phyloP scores from a whole-genome alignment of 2,113 vertebrate species.

The Pelodiscus sinensis region DNA sequence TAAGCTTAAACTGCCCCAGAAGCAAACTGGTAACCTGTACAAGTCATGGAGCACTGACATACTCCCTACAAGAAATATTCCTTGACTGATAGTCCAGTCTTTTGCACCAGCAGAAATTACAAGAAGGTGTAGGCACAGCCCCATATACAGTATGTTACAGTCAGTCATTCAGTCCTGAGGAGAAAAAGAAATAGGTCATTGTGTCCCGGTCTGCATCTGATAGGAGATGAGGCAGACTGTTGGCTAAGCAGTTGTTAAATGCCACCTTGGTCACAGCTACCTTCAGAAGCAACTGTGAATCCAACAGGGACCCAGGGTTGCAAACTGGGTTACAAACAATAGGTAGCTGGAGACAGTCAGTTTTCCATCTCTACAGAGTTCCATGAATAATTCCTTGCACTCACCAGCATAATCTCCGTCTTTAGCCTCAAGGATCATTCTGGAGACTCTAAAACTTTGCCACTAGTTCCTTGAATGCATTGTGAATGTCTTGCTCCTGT shows the following conservation, averaged over 20 bases:
- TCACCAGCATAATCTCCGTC: neutral
- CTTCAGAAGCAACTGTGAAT: slow-evolving; percentile 22
- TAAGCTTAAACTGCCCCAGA: neutral
- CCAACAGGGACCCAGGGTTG: neutral
- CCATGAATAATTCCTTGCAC: fast-evolving
- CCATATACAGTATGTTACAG: neutral
- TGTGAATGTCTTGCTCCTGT: neutral
- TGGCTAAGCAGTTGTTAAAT: neutral
- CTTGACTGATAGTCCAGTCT: neutral
- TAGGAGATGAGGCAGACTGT: slow-evolving; percentile 3
- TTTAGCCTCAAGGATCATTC: neutral
- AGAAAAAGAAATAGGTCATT: neutral
- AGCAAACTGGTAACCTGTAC: neutral
- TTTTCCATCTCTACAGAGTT: neutral
- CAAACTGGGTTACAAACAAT: neutral
- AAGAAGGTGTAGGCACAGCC: neutral
- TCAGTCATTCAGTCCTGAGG: neutral
- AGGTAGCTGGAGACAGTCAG: neutral
- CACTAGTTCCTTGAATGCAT: neutral
- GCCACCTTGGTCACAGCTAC: slow-evolving; percentile 4
- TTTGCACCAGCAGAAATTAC: neutral
- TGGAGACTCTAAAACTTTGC: neutral
- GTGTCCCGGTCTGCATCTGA: neutral
- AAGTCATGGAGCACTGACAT: neutral
- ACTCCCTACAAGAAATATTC: neutral